Base-by-base conservation (phyloP, 2,797 vertebrate genomes). In the Notolepis coatsorum region DNA sequence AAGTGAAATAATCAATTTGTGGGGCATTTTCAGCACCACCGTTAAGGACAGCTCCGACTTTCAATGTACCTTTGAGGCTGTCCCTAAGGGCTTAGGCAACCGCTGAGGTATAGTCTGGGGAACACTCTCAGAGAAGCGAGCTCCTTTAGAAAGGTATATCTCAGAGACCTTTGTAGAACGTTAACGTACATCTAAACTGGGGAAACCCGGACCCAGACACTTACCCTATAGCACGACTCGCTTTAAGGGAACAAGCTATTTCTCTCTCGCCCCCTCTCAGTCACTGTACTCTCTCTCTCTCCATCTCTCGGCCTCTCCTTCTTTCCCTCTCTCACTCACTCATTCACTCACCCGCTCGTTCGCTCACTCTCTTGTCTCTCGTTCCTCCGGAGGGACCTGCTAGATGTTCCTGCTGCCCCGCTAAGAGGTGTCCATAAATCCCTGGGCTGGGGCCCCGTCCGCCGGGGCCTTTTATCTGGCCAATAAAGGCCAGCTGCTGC, bases 401-500 rank as follows among this genome's bases (percentile, higher is more conserved):
- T 56, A 48, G 20, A 54, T 53, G 58, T 58, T 76, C 48, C 58
- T 60, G 60, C 48, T 50, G 27, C 53, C 65, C 78, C 49, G 61
- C 51, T 53, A 4, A 61, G 48, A 73, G 25, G 31, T 49, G 23
- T 38, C 71, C 63, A 83, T 84, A 84, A 87, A 86, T 87, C 74
- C 61, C 55, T 21, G 45, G 12, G 46, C 46, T 59, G 37, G 37
- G 38, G 53, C 60, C n/a, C 67, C 63, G 63, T 75, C 73, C 61
- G n/a, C 61, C 25, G 57, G 52, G 52, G 73, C 60, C 80, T 87
- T 85, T 85, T 65, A 89, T 85, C 75, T 82, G 39, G 17, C 56
- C 79, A 71, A 59, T 80, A 66, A 84, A 79, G 67, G 24, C 77
- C 78, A 81, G 75, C 71, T 86, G 81, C 73, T 68, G 73, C 76